Percentiles rank a stretch among this genome's conserved stretches.
Evolutionary conservation across 2,113 vertebrate species (phyloP).

Genomic region (Echinops telfairi): DNA sequence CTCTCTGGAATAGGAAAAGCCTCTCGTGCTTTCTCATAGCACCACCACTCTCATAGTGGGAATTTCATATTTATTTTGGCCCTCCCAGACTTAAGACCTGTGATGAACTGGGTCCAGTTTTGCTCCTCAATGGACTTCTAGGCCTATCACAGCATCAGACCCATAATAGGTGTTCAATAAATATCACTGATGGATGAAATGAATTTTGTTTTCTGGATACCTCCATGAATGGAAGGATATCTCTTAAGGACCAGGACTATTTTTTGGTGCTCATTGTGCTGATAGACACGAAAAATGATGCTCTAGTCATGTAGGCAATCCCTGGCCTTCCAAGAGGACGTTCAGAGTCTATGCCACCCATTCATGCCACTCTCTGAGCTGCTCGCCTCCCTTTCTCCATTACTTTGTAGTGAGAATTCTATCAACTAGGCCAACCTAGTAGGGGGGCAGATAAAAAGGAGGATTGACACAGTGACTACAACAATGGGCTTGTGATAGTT

Average conservation of each 20-base stretch:
- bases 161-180: background rate
- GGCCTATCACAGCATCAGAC: background rate
- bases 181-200: background rate
- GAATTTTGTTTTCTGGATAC: background rate
- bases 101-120: background rate
- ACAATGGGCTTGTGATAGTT: too few relatives aligned
- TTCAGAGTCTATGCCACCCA: background rate
- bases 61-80: background rate
- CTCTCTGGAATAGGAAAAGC: background rate
- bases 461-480: too few relatives aligned
- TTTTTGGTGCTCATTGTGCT: too few relatives aligned
- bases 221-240: background rate
- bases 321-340: background rate
- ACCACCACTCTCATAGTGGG: background rate
- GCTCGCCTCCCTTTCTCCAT: background rate
- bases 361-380: background rate
- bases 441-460: too few relatives aligned
- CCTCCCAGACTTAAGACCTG: background rate
- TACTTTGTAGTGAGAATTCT: background rate
- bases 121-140: constrained; percentile 1
- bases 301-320: background rate
- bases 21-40: background rate
- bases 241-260: background rate
- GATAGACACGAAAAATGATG: too few relatives aligned
- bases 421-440: background rate